phyloP scores from a whole-genome alignment of 2,888 invertebrate genomes.

The Sarcophaga variegata region DNA sequence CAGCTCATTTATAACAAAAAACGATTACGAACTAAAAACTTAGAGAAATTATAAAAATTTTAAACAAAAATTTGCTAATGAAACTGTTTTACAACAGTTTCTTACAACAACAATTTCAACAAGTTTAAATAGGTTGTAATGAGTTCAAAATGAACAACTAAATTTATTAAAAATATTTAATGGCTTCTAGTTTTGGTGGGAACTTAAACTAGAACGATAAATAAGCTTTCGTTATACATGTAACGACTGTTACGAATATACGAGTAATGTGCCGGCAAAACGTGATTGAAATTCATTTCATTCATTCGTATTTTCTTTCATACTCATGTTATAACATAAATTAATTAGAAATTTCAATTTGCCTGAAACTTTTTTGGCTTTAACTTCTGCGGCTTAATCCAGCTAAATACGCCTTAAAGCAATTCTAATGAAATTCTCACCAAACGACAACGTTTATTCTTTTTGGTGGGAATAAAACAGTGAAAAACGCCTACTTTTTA shows the following conservation, averaged over 20 bases:
- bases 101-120: too few relatives aligned
- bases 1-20: too few relatives aligned
- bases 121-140: too few relatives aligned
- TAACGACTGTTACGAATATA: neutral
- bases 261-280: neutral
- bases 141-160: too few relatives aligned
- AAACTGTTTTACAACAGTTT: too few relatives aligned
- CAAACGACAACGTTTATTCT: neutral
- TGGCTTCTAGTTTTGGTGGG: neutral
- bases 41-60: too few relatives aligned
- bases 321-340: neutral
- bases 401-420: neutral
- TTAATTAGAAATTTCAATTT: neutral
- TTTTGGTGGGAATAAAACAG: neutral
- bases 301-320: neutral
- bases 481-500: conserved; percentile 3
- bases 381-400: neutral
- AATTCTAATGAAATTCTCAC: neutral
- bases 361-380: neutral
- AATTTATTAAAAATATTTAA: neutral
- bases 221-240: too few relatives aligned
- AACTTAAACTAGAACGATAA: neutral
- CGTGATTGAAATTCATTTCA: neutral
- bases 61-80: too few relatives aligned
- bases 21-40: too few relatives aligned